Base-by-base conservation (phyloP, 1,140 invertebrate species). In the Brachionus rubens region DNA sequence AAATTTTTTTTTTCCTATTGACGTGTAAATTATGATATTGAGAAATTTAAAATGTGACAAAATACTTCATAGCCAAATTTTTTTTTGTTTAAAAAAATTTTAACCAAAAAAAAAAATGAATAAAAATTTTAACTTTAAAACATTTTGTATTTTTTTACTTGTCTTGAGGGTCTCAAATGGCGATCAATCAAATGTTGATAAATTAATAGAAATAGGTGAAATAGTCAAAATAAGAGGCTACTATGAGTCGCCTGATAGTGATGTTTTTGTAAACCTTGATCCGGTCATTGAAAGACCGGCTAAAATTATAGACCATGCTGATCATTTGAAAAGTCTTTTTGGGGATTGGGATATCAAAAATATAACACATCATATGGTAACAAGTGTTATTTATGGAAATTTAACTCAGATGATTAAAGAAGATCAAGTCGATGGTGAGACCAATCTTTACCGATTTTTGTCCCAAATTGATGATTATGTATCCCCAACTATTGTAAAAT, bases 1-100 rank as follows among this genome's bases (percentile, higher is more conserved):
- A 19, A 10, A 41, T 26, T 65, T 65, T 65, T 43, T 65, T 43
- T 24, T n/a, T n/a, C n/a, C n/a, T n/a, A 36, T 65, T 41, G 40
- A 43, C 36, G 59, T 65, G 56, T 62, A 62, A 62, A 62, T 40
- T 62, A 54, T 54, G n/a, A n/a, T 54, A 12, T 28, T 59, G 54
- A 19, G 54, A 59, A 59, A 6, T n/a, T 30, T 16, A 33, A 59
- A 33, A 59, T 59, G 30, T 59, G 54, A 59, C 36, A 28, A 36
- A 36, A 16, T 59, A 36, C 9, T 16, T 59, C n/a, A n/a, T n/a
- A 36, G n/a, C 36, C 36, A 5, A 33, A 36, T 54, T 26, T 54
- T 26, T 26, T n/a, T 59, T 56, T 10, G n/a, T 59, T 59, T 36
- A 19, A 12, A 6, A 56, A 56, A 54, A 56, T 16, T 36, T 19